phyloP scores from a whole-genome alignment of 2,113 vertebrate genomes.

The Pyrgilauda ruficollis region DNA sequence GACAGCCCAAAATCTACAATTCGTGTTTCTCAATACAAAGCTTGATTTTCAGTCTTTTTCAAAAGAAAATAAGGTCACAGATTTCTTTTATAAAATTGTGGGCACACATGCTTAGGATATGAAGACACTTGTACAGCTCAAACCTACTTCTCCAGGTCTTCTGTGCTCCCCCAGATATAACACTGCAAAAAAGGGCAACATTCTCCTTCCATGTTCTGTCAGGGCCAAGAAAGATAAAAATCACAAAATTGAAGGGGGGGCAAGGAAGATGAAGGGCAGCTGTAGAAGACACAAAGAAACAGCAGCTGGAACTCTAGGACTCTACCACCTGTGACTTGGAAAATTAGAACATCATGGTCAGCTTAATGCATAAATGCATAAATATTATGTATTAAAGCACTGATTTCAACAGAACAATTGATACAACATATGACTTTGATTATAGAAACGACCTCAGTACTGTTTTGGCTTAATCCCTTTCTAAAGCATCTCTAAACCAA shows the following conservation, averaged over 20 bases:
- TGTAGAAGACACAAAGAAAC: neutral
- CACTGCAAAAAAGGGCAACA: neutral
- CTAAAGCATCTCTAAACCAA: neutral
- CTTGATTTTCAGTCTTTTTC: neutral
- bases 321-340: neutral
- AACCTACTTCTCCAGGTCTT: neutral
- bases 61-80: neutral
- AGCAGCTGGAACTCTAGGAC: neutral
- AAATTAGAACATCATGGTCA: neutral
- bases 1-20: neutral
- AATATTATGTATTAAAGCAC: neutral
- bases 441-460: neutral
- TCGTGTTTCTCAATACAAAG: neutral
- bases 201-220: neutral
- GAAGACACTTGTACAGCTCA: neutral
- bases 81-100: neutral
- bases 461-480: neutral
- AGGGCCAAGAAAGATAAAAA: neutral
- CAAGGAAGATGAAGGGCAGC: neutral
- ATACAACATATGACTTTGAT: neutral
- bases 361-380: neutral
- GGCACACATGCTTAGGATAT: neutral
- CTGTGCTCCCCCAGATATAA: accelerated
- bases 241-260: neutral
- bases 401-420: neutral